Percentiles rank a stretch among this genome's conserved stretches.
Evolutionary conservation across 2,797 vertebrate genomes (phyloP).

Genomic region (Aplochiton taeniatus): DNA sequence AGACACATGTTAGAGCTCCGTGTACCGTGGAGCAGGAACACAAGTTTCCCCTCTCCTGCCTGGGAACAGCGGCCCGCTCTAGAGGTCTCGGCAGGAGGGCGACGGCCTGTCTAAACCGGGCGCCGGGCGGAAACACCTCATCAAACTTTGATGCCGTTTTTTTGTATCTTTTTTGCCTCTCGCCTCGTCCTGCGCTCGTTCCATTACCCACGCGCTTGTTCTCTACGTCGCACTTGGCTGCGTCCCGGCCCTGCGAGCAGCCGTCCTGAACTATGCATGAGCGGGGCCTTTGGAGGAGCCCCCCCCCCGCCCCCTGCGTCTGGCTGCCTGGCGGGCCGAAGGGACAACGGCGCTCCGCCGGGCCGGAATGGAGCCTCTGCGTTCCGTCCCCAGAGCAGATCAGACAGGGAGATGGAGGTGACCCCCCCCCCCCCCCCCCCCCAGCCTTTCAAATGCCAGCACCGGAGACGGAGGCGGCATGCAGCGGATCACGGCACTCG

Average conservation of each 20-base stretch:
- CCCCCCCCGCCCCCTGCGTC: conserved; percentile 48
- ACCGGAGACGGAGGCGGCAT: conserved; percentile 29
- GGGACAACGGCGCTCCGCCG: conserved; percentile 61
- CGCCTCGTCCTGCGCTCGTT: too few relatives aligned
- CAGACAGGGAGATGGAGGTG: background rate
- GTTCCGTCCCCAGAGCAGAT: conserved; percentile 70
- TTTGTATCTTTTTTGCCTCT: too few relatives aligned
- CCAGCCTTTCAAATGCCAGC: conserved; percentile 77
- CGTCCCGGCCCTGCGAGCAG: too few relatives aligned
- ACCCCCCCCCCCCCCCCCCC: conserved; percentile 31
- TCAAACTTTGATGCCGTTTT: conserved; percentile 72
- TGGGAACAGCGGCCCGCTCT: too few relatives aligned
- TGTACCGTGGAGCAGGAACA: conserved; percentile 64
- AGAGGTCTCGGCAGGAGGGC: conserved; percentile 17
- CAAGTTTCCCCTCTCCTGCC: conserved; percentile 67
- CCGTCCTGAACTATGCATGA: too few relatives aligned
- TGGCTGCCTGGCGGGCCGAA: conserved; percentile 55
- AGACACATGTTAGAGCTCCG: conserved; percentile 48
- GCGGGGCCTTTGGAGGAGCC: too few relatives aligned
- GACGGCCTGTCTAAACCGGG: conserved; percentile 27
- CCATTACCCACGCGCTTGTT: too few relatives aligned
- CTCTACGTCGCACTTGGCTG: too few relatives aligned
- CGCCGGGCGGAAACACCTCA: conserved; percentile 38
- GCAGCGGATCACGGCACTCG: background rate
- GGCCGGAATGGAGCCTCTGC: conserved; percentile 65